Evolutionary conservation across 2,888 invertebrate genomes (phyloP).

Genomic region (Enoplolaimus lenunculus): DNA sequence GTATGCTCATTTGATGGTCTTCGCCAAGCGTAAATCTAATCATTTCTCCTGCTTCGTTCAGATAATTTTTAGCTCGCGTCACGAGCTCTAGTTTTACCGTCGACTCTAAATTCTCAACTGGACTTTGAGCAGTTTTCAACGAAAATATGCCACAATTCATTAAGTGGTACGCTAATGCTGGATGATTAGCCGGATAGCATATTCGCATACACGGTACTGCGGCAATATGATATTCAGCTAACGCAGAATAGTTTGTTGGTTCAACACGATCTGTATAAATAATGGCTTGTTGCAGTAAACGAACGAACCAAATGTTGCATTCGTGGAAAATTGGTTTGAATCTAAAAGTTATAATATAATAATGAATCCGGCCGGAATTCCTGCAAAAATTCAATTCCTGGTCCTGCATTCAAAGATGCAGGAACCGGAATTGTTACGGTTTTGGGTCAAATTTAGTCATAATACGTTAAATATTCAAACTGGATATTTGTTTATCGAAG

Average conservation of each 20-base stretch:
- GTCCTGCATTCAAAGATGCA: too few relatives aligned
- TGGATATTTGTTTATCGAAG: too few relatives aligned
- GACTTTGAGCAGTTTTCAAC: too few relatives aligned
- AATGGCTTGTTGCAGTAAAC: constrained; percentile 16
- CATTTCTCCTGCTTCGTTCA: constrained; percentile 17
- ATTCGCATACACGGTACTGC: constrained; percentile 31
- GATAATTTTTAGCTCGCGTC: not conserved
- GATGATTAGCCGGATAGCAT: constrained; percentile 33
- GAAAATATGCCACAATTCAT: constrained; percentile 21
- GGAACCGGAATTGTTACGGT: too few relatives aligned
- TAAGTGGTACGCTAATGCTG: constrained; percentile 34
- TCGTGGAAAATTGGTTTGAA: too few relatives aligned
- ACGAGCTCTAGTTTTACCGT: constrained; percentile 1
- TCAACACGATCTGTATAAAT: constrained; percentile 14
- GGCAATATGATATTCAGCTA: constrained; percentile 29
- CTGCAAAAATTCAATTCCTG: too few relatives aligned
- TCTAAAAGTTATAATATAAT: too few relatives aligned
- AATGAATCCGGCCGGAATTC: too few relatives aligned
- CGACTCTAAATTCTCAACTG: too few relatives aligned
- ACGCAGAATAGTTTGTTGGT: constrained; percentile 24
- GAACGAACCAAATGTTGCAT: constrained; percentile 17
- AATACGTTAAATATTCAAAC: too few relatives aligned
- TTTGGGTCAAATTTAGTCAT: too few relatives aligned
- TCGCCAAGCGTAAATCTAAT: constrained; percentile 9
- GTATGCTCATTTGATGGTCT: constrained; percentile 11